These are phyloP conservation scores for Brachystomella parvula DNA, from an alignment of 1,140 invertebrate species.

Conservation along the genomic window DNA sequence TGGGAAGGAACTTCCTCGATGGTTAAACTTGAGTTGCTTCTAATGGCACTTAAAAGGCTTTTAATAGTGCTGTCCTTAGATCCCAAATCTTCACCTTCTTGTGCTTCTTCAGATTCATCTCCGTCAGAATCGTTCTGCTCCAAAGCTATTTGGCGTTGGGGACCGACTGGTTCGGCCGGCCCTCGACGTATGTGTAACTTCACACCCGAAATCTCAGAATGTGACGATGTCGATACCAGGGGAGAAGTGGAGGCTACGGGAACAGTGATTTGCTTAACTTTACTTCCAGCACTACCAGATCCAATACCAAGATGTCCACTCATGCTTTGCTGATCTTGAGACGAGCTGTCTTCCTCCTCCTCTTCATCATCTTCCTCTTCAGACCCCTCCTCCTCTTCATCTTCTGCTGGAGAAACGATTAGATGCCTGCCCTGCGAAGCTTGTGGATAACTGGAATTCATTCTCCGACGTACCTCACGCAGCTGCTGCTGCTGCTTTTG, in stretches of 20 bases:
- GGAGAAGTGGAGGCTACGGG: not conserved
- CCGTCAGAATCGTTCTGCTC: not conserved
- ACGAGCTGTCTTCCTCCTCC: conserved; percentile 26
- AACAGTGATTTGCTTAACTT: not conserved
- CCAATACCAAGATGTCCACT: not conserved
- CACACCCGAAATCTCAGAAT: not conserved
- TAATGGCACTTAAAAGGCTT: not conserved
- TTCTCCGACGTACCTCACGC: no score
- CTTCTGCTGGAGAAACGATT: conserved; percentile 1
- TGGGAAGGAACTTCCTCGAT: conserved; percentile 12
- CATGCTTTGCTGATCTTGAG: not conserved
- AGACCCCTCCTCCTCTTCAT: conserved; percentile 24
- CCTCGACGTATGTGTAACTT: not conserved
- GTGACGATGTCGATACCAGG: not conserved
- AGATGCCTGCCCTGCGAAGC: not conserved
- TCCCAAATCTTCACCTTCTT: not conserved
- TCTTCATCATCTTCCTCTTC: conserved; percentile 20
- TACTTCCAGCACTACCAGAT: not conserved
- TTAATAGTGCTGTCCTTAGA: not conserved
- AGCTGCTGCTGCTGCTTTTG: not conserved
- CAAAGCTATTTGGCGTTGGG: not conserved
- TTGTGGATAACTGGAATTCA: not conserved
- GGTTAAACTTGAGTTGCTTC: conserved; percentile 12
- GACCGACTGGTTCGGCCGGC: not conserved
- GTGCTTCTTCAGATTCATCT: conserved; percentile 3